phyloP scores from a whole-genome alignment of 2,888 invertebrate species.

The Actias luna region DNA sequence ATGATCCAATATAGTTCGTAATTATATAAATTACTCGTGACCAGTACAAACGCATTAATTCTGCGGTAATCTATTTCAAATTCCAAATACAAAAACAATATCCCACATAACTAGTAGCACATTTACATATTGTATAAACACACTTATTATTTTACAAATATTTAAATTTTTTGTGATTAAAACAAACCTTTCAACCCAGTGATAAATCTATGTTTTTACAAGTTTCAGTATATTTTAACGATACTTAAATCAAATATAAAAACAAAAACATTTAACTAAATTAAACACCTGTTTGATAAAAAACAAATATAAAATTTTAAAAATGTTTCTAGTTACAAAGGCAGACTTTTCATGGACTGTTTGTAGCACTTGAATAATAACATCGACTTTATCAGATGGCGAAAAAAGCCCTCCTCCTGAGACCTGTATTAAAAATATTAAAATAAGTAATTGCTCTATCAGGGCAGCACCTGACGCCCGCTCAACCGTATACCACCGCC shows the following conservation, averaged over 20 bases:
- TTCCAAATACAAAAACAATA: neutral
- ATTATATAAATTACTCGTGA: too few relatives aligned
- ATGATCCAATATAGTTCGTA: too few relatives aligned
- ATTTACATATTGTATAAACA: too few relatives aligned
- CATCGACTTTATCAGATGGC: slow-evolving; percentile 49
- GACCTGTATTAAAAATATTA: slow-evolving; percentile 71
- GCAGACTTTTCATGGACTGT: slow-evolving; percentile 28
- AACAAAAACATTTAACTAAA: too few relatives aligned
- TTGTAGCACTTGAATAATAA: slow-evolving; percentile 51
- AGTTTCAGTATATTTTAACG: too few relatives aligned
- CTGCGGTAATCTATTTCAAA: neutral
- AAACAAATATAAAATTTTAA: neutral
- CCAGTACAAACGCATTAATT: neutral
- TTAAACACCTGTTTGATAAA: too few relatives aligned
- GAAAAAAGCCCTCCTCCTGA: slow-evolving; percentile 49
- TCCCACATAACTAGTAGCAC: too few relatives aligned
- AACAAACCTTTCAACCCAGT: too few relatives aligned
- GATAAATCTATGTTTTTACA: too few relatives aligned
- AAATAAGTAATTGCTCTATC: slow-evolving; percentile 76
- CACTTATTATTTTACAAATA: too few relatives aligned
- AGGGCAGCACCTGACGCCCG: slow-evolving; percentile 68
- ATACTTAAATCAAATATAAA: too few relatives aligned
- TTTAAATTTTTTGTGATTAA: too few relatives aligned
- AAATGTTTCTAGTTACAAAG: neutral
- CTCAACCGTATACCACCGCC: slow-evolving; percentile 36